A percentile compares a stretch with the other conserved stretches of the same genome.
These are phyloP conservation scores for Acanthochromis polyacanthus DNA, from an alignment of 2,113 vertebrate genomes.

Conservation along the genomic window DNA sequence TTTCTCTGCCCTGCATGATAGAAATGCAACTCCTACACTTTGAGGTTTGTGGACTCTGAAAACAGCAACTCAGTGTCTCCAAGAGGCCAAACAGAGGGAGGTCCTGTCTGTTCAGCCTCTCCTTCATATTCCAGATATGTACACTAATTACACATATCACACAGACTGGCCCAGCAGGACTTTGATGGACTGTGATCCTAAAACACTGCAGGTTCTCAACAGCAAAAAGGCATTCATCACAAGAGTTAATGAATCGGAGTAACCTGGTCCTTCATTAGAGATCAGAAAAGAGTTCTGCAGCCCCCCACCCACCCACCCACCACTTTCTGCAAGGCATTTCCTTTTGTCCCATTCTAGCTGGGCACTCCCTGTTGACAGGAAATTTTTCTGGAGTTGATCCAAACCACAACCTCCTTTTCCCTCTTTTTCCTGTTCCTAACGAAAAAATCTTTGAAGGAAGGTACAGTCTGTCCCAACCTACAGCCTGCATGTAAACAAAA, in stretches of 20 bases:
- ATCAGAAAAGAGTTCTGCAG: constrained; percentile 27
- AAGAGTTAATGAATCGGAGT: not conserved
- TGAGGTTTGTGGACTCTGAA: constrained; percentile 22
- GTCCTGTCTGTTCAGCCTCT: constrained; percentile 15
- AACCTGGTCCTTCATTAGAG: not conserved
- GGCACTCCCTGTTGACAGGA: constrained; percentile 90
- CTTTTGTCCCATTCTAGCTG: constrained; percentile 80
- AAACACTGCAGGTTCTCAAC: not conserved
- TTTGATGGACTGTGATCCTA: not conserved
- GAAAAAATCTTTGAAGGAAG: constrained; percentile 47
- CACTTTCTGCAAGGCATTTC: constrained; percentile 61
- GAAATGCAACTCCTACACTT: constrained; percentile 35
- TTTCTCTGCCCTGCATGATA: not conserved
- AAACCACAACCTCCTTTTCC: constrained; percentile 54
- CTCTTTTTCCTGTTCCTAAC: constrained; percentile 44
- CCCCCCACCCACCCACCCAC: constrained; percentile 9
- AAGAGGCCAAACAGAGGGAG: constrained; percentile 28
- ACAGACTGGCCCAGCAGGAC: not conserved
- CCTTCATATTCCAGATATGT: constrained; percentile 13
- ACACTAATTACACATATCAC: constrained; percentile 1
- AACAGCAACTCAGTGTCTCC: constrained; percentile 37
- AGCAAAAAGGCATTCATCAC: not conserved
- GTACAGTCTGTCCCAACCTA: constrained; percentile 67
- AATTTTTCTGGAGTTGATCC: constrained; percentile 68
- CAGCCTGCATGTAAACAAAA: constrained; percentile 66